Conservation (phyloP, 2,113 vertebrate species). For the Bufo bufo region DNA sequence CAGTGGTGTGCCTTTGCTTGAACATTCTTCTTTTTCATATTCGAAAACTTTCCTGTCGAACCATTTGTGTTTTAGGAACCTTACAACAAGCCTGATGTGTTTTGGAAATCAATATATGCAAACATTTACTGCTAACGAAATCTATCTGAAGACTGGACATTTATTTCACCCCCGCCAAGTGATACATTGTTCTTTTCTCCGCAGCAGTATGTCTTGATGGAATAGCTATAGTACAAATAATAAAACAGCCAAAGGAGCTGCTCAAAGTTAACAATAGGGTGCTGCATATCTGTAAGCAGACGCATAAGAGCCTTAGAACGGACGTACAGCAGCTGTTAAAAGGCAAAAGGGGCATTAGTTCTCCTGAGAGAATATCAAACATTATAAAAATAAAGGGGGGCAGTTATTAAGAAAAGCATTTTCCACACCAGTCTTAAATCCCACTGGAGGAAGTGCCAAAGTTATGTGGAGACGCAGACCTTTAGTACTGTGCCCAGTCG, state of each 20-base stretch:
- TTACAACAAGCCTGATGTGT: background rate
- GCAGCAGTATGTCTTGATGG: background rate
- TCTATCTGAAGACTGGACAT: conserved; percentile 3
- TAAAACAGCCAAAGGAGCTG: background rate
- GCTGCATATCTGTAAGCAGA: background rate
- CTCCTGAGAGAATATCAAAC: background rate
- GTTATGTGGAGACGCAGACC: too few species aligned
- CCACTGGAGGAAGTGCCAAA: too few species aligned
- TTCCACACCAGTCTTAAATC: too few species aligned
- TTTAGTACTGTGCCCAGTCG: too few species aligned
- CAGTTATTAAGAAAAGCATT: too few species aligned
- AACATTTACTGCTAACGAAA: background rate
- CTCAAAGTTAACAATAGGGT: background rate
- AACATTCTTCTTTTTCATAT: background rate
- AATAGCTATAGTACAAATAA: background rate
- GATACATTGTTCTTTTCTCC: background rate
- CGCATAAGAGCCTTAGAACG: background rate
- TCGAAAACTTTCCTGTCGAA: background rate
- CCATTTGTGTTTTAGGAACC: background rate
- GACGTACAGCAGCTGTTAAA: background rate
- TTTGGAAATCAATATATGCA: background rate
- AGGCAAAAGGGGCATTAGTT: background rate
- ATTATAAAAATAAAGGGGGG: too few species aligned
- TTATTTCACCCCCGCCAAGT: background rate
- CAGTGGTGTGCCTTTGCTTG: background rate